Evolutionary conservation across 1,140 invertebrate species (phyloP).

Genomic region (Oreohelix idahoensis): DNA sequence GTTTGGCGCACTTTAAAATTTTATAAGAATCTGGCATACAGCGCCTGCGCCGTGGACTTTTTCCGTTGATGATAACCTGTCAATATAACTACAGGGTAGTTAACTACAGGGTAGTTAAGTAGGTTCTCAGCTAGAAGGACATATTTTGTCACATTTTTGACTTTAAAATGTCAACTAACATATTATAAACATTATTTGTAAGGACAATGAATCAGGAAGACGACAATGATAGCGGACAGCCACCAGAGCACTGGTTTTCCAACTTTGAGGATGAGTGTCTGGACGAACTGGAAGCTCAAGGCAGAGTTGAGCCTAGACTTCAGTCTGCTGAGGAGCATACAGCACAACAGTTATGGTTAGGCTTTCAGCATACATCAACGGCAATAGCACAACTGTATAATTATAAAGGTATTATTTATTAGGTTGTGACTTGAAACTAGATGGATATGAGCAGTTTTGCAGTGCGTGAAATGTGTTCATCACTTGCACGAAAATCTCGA

Average conservation of each 20-base stretch:
- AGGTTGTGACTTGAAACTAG: neutral
- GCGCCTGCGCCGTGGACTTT: constrained; percentile 42
- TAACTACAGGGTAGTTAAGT: neutral
- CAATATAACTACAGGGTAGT: constrained; percentile 32
- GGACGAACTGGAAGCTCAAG: constrained; percentile 80
- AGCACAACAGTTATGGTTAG: constrained; percentile 82
- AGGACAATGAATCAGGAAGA: constrained; percentile 65
- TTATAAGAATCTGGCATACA: constrained; percentile 28
- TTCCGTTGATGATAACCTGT: constrained; percentile 33
- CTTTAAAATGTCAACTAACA: neutral
- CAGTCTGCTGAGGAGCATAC: constrained; percentile 81
- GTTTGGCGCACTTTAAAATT: constrained; percentile 8
- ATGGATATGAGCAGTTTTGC: no score
- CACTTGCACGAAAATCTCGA: no score
- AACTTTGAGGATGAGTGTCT: constrained; percentile 85
- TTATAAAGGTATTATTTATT: constrained; percentile 18
- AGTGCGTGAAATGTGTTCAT: no score
- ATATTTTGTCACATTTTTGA: neutral
- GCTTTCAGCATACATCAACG: constrained; percentile 86
- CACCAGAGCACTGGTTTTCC: constrained; percentile 77
- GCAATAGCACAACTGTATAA: constrained; percentile 85
- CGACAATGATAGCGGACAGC: constrained; percentile 72
- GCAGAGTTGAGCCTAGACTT: constrained; percentile 81
- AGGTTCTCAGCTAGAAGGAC: neutral
- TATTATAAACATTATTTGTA: neutral